A percentile compares a stretch with the other conserved stretches of the same genome.
phyloP scores from a whole-genome alignment of 2,797 vertebrate genomes.

The Myotis vivesi region DNA sequence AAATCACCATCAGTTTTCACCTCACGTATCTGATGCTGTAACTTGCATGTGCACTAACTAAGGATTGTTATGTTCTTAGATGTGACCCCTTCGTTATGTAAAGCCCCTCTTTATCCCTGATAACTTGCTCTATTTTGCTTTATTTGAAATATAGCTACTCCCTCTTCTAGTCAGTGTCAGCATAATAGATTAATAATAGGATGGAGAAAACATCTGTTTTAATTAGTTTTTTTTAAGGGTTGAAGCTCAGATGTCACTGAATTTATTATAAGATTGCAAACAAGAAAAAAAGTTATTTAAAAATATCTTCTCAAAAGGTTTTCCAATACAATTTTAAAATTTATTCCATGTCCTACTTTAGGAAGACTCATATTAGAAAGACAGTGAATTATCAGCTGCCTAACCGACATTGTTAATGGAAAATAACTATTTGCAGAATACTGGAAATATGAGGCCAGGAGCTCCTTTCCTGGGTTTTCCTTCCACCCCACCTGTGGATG shows the following conservation, averaged over 20 bases:
- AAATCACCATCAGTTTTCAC: not conserved
- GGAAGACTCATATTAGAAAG: not conserved
- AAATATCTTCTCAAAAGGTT: not conserved
- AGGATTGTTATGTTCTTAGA: not conserved
- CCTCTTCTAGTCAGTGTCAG: not conserved
- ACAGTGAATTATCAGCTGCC: not conserved
- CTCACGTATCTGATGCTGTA: not conserved
- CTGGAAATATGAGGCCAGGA: not conserved
- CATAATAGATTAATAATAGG: not conserved
- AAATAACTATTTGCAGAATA: not conserved
- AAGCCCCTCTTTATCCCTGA: not conserved
- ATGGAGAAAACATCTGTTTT: too few relatives aligned
- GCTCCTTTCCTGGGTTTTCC: not conserved
- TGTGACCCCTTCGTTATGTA: too few relatives aligned
- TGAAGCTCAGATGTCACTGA: not conserved
- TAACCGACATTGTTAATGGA: not conserved
- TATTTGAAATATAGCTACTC: not conserved
- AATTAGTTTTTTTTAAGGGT: too few relatives aligned
- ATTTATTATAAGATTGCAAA: not conserved
- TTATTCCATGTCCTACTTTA: not conserved
- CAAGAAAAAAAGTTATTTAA: not conserved
- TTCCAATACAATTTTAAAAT: not conserved
- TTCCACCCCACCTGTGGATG: not conserved
- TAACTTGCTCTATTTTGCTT: not conserved
- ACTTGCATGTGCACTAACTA: accelerated